Evolutionary conservation across 53 echinoderm and acorn worm genomes (phyloP).

Genomic region (Echinarachnius parma): DNA sequence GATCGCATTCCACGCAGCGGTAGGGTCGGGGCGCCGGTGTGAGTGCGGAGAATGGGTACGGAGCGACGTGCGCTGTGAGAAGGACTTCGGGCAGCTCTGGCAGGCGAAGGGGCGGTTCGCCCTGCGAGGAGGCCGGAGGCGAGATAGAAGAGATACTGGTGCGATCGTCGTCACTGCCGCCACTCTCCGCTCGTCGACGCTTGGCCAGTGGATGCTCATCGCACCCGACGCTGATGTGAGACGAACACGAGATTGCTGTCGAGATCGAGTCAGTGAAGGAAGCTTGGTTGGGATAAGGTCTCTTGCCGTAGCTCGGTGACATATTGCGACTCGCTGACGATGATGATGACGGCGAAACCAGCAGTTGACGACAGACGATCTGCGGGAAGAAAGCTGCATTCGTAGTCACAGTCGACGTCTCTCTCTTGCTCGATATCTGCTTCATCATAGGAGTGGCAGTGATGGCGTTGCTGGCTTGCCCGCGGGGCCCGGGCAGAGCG

Average conservation of each 20-base stretch:
- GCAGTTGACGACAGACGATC: conserved; percentile 13
- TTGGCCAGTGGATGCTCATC: too few relatives aligned
- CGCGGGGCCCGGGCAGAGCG: conserved; percentile 23
- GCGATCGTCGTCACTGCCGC: neutral
- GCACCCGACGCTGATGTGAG: too few relatives aligned
- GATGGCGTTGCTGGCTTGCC: neutral
- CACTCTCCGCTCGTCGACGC: too few relatives aligned
- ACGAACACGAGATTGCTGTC: too few relatives aligned
- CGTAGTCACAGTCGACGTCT: neutral
- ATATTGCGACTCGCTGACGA: neutral
- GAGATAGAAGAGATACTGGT: neutral
- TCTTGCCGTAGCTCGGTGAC: too few relatives aligned
- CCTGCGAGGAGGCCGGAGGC: neutral
- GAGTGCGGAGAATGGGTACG: conserved; percentile 11
- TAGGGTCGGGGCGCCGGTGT: conserved; percentile 7
- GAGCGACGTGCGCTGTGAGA: conserved; percentile 6
- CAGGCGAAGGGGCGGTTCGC: neutral
- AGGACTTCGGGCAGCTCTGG: conserved; percentile 13
- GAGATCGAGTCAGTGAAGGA: too few relatives aligned
- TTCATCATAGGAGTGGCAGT: neutral
- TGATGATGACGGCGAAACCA: conserved; percentile 1
- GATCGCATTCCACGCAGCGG: neutral
- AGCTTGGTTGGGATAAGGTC: too few relatives aligned
- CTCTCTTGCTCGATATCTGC: neutral
- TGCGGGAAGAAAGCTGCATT: neutral